phyloP scores from a whole-genome alignment of 1,140 invertebrate species.

The Heliconius eleuchia region DNA sequence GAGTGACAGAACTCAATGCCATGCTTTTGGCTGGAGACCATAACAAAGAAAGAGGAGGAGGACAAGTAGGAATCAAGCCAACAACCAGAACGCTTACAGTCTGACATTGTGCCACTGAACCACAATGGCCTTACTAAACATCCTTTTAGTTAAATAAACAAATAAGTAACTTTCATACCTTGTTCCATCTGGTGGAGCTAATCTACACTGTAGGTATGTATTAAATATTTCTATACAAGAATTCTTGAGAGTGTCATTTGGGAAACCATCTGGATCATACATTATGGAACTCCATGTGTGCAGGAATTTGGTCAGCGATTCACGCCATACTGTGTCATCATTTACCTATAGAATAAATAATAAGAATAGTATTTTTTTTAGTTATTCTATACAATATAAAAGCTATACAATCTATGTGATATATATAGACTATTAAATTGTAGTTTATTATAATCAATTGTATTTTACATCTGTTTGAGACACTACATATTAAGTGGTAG shows the following conservation, averaged over 20 bases:
- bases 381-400: background rate
- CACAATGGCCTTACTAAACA: too few relatives aligned
- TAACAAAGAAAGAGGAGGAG: too few relatives aligned
- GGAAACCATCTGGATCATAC: constrained; percentile 82
- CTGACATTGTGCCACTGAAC: too few relatives aligned
- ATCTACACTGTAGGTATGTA: constrained; percentile 90
- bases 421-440: background rate
- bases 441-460: too few relatives aligned
- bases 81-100: too few relatives aligned
- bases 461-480: too few relatives aligned
- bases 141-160: too few relatives aligned
- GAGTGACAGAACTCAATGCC: too few relatives aligned
- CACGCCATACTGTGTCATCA: constrained; percentile 84
- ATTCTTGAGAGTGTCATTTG: constrained; percentile 80
- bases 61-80: too few relatives aligned
- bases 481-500: too few relatives aligned
- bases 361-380: background rate
- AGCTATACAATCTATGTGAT: too few relatives aligned
- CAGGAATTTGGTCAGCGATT: constrained; percentile 91
- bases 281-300: constrained; percentile 89
- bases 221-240: constrained; percentile 86
- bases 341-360: constrained; percentile 60
- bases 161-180: constrained; percentile 65
- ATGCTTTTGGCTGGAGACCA: too few relatives aligned
- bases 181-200: constrained; percentile 90